These are phyloP conservation scores for Chelonia mydas DNA, from an alignment of 2,797 vertebrate species.

Conservation along the genomic window DNA sequence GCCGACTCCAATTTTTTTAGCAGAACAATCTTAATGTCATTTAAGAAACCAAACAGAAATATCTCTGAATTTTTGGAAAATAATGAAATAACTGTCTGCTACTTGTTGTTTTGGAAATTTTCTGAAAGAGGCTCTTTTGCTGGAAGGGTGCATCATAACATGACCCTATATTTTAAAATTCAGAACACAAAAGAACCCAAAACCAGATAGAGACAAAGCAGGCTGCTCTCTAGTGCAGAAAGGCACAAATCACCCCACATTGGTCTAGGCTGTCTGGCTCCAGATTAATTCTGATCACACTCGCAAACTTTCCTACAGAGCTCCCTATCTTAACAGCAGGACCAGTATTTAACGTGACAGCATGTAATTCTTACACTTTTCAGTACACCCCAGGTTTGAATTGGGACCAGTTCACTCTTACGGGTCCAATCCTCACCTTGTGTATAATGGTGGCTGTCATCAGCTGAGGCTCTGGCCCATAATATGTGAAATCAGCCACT, in stretches of 20 bases:
- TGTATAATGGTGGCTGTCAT: accelerated
- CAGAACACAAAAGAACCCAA: not conserved
- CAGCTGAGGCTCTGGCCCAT: not conserved
- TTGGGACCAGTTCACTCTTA: accelerated
- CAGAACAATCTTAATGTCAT: not conserved
- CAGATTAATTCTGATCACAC: not conserved
- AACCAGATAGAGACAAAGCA: not conserved
- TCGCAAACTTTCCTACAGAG: not conserved
- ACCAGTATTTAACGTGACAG: not conserved
- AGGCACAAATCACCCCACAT: not conserved
- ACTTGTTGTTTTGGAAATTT: not conserved
- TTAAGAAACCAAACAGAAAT: not conserved
- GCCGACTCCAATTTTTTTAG: not conserved
- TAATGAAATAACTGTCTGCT: not conserved
- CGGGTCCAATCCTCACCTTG: accelerated
- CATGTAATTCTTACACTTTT: not conserved
- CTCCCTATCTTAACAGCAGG: not conserved
- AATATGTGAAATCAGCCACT: not conserved
- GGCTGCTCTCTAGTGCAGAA: not conserved
- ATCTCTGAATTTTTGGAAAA: not conserved
- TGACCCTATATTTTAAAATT: not conserved
- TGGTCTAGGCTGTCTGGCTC: not conserved
- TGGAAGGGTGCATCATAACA: not conserved
- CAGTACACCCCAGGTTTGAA: not conserved
- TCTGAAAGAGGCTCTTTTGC: not conserved